Evolutionary conservation across 53 echinoderm and acorn worm genomes (phyloP).

Genomic region (Astropecten irregularis): DNA sequence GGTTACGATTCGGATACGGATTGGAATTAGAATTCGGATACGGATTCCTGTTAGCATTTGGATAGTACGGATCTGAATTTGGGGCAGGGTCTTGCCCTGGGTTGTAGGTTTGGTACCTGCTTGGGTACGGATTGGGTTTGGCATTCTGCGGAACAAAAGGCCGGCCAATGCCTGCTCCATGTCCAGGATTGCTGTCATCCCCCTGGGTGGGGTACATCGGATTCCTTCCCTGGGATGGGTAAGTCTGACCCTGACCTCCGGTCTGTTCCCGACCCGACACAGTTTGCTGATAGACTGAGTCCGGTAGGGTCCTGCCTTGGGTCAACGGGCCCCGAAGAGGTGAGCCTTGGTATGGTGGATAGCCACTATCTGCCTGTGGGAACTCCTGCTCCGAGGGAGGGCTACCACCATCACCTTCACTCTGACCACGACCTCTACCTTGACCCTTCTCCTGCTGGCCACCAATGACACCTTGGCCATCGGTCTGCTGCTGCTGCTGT

Average conservation of each 20-base stretch:
- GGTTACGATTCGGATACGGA: conserved; percentile 5
- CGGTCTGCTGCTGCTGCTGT: neutral
- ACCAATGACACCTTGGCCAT: neutral
- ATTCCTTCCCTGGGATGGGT: conserved; percentile 8
- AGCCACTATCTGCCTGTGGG: conserved; percentile 26
- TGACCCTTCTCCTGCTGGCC: neutral
- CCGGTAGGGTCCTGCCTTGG: conserved; percentile 21
- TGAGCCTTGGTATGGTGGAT: neutral
- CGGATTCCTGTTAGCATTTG: neutral
- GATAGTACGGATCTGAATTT: conserved; percentile 21
- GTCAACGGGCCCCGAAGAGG: conserved; percentile 5
- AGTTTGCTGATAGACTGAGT: conserved; percentile 13
- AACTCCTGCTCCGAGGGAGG: neutral
- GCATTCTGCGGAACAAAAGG: neutral
- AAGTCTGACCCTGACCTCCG: conserved; percentile 14
- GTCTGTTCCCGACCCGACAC: neutral
- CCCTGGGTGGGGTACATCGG: conserved; percentile 28
- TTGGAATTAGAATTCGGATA: conserved; percentile 19
- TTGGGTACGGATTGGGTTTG: conserved; percentile 19
- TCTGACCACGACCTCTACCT: neutral
- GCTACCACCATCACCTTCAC: neutral
- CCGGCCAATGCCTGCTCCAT: neutral
- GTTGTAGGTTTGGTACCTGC: conserved; percentile 30
- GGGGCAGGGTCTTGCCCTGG: neutral
- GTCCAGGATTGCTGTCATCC: conserved; percentile 21